Evolutionary conservation across 2,113 vertebrate species (phyloP).

Genomic region (Eudyptes chrysolophus): DNA sequence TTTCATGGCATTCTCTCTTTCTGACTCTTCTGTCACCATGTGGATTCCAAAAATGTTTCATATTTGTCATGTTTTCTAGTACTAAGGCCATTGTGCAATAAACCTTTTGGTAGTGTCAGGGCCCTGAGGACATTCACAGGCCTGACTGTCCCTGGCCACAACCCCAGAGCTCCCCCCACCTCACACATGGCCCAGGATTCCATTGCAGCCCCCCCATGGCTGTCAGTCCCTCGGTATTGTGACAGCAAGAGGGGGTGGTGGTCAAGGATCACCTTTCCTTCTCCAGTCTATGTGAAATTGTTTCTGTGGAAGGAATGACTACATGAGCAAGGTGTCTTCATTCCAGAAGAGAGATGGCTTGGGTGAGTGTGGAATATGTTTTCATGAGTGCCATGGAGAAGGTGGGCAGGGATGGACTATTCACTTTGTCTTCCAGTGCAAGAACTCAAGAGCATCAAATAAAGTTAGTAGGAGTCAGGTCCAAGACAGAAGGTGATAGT

Average conservation of each 20-base stretch:
- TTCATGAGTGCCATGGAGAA: background rate
- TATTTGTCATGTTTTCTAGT: background rate
- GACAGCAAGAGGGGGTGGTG: rapidly evolving
- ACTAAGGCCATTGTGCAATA: background rate
- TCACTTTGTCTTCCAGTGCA: background rate
- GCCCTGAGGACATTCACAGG: background rate
- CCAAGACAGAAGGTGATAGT: background rate
- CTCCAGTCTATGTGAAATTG: background rate
- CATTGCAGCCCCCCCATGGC: rapidly evolving
- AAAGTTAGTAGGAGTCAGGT: background rate
- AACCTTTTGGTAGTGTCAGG: background rate
- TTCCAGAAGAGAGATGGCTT: background rate
- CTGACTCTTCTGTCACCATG: background rate
- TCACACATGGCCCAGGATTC: rapidly evolving
- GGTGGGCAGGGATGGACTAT: rapidly evolving
- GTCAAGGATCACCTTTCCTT: background rate
- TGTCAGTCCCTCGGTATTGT: background rate
- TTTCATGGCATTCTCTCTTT: background rate
- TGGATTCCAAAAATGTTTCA: background rate
- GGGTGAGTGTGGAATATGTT: rapidly evolving
- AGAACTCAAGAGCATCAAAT: background rate
- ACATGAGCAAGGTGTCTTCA: background rate
- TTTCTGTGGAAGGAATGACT: background rate
- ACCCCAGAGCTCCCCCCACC: rapidly evolving
- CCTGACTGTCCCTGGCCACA: rapidly evolving